These are phyloP conservation scores for Aurelia aurita DNA, from an alignment of 30 jellyfish, hydroid and myxozoan species.

Conservation along the genomic window DNA sequence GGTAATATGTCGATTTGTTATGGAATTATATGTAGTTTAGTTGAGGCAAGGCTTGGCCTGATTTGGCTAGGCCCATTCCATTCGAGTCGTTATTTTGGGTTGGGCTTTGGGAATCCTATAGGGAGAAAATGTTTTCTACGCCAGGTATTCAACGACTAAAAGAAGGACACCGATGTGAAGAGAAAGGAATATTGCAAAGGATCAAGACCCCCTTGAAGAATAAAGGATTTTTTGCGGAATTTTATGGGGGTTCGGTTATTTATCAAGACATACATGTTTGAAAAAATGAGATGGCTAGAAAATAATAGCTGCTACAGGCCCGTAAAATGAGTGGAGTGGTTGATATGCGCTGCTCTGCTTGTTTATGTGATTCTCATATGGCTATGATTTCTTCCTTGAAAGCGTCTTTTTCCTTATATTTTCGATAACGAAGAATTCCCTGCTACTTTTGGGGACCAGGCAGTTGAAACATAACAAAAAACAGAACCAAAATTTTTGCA, in stretches of 20 bases:
- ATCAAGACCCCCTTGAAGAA: slow-evolving; percentile 82
- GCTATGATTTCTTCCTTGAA: no score
- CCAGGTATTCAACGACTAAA: slow-evolving; percentile 32
- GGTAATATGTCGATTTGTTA: neutral
- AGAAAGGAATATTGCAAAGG: slow-evolving; percentile 49
- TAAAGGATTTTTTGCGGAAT: neutral
- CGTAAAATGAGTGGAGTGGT: no score
- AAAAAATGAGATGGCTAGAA: no score
- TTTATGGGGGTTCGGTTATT: neutral
- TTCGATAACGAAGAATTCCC: no score
- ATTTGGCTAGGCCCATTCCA: neutral
- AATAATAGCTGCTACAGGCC: no score
- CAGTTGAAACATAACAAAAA: no score
- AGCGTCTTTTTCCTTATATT: no score
- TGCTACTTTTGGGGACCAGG: no score
- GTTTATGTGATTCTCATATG: no score
- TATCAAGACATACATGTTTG: no score
- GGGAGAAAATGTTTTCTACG: slow-evolving; percentile 34
- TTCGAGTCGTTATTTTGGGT: neutral
- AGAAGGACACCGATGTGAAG: slow-evolving; percentile 68
- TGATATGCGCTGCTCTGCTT: no score
- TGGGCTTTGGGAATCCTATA: neutral
- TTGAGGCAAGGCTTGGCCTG: neutral
- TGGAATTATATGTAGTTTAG: neutral
- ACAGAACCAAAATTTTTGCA: no score